Evolutionary conservation across 2,113 vertebrate genomes (phyloP).

Genomic region (Chloropsis cyanopogon): DNA sequence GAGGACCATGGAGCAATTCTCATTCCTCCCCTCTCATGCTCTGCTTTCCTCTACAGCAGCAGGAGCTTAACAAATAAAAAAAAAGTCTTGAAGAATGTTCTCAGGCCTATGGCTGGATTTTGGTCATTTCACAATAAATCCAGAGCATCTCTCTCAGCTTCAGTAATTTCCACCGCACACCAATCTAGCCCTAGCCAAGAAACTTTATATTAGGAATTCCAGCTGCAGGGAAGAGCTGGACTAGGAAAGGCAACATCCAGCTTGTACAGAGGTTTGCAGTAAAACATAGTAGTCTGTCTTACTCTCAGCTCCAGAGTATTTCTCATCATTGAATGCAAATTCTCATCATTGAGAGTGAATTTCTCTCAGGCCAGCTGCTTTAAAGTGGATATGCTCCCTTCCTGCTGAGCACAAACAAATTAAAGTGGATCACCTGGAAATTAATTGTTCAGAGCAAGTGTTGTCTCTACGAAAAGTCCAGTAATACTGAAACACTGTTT

Average conservation of each 20-base stretch:
- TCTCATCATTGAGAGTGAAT: background rate
- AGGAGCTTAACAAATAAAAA: accelerated
- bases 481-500: background rate
- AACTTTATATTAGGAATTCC: background rate
- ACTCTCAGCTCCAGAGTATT: background rate
- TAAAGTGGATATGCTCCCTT: slow-evolving; percentile 13
- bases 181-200: background rate
- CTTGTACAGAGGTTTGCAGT: background rate
- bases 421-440: slow-evolving; percentile 23
- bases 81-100: background rate
- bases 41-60: background rate
- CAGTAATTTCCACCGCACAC: background rate
- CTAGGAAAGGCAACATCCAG: background rate
- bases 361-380: background rate
- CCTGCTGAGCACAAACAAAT: background rate
- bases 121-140: background rate
- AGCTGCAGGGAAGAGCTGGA: background rate
- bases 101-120: background rate
- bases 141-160: background rate
- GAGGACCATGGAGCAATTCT: background rate
- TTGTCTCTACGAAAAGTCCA: background rate
- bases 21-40: accelerated
- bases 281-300: accelerated
- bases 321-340: background rate
- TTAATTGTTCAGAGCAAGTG: background rate